Evolutionary conservation across 35 echinoderm and acorn worm genomes (phyloP).

Genomic region (Patiria miniata): DNA sequence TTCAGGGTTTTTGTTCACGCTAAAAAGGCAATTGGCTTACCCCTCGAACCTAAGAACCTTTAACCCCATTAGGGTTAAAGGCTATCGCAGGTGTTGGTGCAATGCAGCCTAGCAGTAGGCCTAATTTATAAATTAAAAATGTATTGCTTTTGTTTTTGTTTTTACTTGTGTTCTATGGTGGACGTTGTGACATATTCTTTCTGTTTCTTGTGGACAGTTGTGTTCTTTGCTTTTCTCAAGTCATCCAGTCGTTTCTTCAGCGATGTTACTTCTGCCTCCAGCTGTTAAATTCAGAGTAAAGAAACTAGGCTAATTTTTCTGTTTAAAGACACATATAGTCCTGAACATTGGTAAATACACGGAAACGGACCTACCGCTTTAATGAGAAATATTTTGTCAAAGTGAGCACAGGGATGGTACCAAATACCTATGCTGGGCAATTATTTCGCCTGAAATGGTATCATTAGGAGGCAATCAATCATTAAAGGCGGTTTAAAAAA

Average conservation of each 20-base stretch:
- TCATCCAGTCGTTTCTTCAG: constrained; percentile 85
- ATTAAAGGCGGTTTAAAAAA: too few species aligned
- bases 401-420: not conserved
- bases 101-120: too few species aligned
- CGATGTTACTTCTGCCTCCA: constrained; percentile 71
- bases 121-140: too few species aligned
- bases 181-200: constrained; percentile 80
- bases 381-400: not conserved
- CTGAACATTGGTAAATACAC: not conserved
- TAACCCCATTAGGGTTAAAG: too few species aligned
- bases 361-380: too few species aligned
- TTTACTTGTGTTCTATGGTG: not conserved
- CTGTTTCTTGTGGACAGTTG: constrained; percentile 91
- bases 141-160: not conserved
- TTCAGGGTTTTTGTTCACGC: too few species aligned
- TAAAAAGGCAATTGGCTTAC: too few species aligned
- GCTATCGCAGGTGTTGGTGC: too few species aligned
- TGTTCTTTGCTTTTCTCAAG: constrained; percentile 89
- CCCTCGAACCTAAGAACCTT: too few species aligned
- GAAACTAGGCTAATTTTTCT: not conserved
- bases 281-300: constrained; percentile 58
- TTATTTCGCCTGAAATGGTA: too few species aligned
- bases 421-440: not conserved
- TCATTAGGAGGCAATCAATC: not conserved
- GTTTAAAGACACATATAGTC: not conserved